Conservation (phyloP, 1,140 invertebrate genomes). For the Lasioglossum albipes region DNA sequence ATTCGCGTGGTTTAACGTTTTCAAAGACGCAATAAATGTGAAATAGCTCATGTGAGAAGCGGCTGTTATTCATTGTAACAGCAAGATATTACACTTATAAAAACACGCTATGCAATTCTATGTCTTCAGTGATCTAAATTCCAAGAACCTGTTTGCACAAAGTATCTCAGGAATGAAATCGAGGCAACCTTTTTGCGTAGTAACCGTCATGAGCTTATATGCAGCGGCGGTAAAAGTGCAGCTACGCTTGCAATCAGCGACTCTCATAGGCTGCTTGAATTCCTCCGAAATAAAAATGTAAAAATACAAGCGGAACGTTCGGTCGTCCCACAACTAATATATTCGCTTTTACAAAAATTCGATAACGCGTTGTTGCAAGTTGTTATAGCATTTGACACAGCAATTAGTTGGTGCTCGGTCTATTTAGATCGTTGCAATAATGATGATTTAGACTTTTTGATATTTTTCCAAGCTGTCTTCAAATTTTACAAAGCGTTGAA, state of each 20-base stretch:
- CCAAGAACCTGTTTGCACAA: slow-evolving; percentile 16
- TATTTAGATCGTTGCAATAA: too few species aligned
- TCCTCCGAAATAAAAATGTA: not conserved
- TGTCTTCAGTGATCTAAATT: slow-evolving; percentile 16
- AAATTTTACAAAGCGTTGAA: too few species aligned
- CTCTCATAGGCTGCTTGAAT: not conserved
- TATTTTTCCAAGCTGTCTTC: too few species aligned
- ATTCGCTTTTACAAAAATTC: too few species aligned
- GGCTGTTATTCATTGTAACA: not conserved
- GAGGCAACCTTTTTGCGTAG: not conserved
- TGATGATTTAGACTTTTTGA: too few species aligned
- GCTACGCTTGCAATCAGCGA: not conserved
- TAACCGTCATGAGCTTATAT: not conserved
- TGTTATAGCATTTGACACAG: too few species aligned
- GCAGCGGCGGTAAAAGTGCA: not conserved
- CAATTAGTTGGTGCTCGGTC: too few species aligned
- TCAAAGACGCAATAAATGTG: too few species aligned
- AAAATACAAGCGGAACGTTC: not conserved
- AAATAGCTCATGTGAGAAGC: too few species aligned
- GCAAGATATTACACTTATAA: not conserved
- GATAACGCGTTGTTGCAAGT: too few species aligned
- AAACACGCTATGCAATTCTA: not conserved
- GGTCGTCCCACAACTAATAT: too few species aligned
- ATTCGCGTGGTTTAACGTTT: too few species aligned
- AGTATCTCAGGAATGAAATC: slow-evolving; percentile 18